These are phyloP conservation scores for Sinhomidia bicolor DNA, from an alignment of 2,888 invertebrate genomes.

Conservation along the genomic window DNA sequence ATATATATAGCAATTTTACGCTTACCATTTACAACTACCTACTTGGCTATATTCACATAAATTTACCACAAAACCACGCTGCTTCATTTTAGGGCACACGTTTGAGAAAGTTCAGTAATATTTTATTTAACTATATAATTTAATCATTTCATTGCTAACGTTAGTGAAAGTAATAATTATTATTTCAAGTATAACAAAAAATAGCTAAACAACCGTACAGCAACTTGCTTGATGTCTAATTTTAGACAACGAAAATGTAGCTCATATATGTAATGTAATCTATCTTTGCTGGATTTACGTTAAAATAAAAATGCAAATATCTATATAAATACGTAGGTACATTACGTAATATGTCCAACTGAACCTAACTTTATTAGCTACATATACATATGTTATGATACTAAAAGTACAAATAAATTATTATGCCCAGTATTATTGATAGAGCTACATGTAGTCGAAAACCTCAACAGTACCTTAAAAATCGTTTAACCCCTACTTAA, in stretches of 20 bases:
- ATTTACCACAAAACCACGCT: constrained; percentile 52
- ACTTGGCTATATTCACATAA: not conserved
- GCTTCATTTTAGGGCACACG: constrained; percentile 74
- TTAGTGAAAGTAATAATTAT: not conserved
- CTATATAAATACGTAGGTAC: too few species aligned
- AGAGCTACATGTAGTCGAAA: not conserved
- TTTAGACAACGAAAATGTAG: not conserved
- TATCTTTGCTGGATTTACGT: not conserved
- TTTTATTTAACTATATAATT: not conserved
- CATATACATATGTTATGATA: not conserved
- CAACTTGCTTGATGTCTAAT: not conserved
- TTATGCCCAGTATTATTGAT: not conserved
- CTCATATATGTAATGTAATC: not conserved
- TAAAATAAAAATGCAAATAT: too few species aligned
- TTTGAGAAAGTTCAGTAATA: constrained; percentile 76
- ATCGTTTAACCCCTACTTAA: not conserved
- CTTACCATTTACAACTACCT: constrained; percentile 19
- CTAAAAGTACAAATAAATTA: not conserved
- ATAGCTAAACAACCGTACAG: constrained; percentile 1
- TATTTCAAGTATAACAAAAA: constrained; percentile 32
- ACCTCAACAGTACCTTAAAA: constrained; percentile 12
- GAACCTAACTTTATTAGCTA: not conserved
- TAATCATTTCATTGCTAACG: constrained; percentile 42
- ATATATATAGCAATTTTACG: constrained; percentile 27
- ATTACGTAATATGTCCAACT: too few species aligned